A percentile compares a stretch with the other conserved stretches of the same genome.
Evolutionary conservation across 1,140 invertebrate genomes (phyloP).

Genomic region (Bemisia tabaci): DNA sequence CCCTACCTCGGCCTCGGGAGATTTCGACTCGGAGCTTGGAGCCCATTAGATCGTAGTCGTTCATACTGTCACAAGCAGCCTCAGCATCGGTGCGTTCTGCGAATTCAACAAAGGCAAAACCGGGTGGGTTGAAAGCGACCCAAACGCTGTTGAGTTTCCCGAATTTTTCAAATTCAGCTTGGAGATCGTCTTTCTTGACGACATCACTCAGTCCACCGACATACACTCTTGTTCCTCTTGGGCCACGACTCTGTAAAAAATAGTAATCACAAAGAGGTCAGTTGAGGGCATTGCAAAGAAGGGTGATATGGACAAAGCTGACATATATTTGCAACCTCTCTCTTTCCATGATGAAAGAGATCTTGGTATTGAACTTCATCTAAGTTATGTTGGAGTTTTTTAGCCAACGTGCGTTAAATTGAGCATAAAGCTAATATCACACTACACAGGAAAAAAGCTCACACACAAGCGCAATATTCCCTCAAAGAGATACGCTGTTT

Average conservation of each 20-base stretch:
- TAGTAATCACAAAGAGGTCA: no score
- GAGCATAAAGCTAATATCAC: no score
- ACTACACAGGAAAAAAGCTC: no score
- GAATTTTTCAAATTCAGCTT: conserved; percentile 73
- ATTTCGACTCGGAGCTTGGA: conserved; percentile 70
- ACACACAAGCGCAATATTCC: no score
- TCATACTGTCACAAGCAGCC: conserved; percentile 79
- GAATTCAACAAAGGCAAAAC: conserved; percentile 98
- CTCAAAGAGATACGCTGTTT: no score
- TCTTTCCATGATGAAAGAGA: no score
- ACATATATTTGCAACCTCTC: no score
- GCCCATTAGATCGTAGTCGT: conserved; percentile 70
- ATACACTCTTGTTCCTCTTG: conserved; percentile 44
- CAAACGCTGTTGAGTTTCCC: conserved; percentile 89
- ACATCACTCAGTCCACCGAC: conserved; percentile 67
- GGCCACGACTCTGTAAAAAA: neutral
- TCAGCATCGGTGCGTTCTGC: conserved; percentile 88
- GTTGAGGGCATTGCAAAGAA: no score
- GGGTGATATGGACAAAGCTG: no score
- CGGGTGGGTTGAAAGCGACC: conserved; percentile 88
- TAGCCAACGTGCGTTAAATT: no score
- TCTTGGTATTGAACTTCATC: no score
- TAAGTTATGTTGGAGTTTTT: no score
- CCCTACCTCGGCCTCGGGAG: conserved; percentile 51
- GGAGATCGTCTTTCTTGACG: conserved; percentile 77